Conservation (phyloP, 2,888 invertebrate genomes). For the Drosophila prostipennis region DNA sequence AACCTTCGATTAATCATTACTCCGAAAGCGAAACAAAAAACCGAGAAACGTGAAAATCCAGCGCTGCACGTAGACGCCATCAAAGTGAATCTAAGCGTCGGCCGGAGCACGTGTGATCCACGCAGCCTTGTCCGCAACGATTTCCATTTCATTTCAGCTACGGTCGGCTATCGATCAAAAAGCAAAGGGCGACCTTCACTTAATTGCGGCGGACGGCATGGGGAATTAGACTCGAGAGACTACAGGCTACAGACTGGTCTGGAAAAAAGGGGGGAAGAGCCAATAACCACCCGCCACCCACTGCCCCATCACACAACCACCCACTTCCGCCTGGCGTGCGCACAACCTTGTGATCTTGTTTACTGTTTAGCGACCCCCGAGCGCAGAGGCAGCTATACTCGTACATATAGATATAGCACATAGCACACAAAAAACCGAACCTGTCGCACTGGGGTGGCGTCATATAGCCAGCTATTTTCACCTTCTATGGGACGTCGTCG, state of each 20-base stretch:
- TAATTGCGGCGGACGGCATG: slow-evolving; percentile 45
- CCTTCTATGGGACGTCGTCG: slow-evolving; percentile 69
- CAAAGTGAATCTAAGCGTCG: slow-evolving; percentile 59
- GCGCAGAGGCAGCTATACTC: slow-evolving; percentile 10
- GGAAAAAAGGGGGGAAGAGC: not conserved
- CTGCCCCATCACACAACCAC: slow-evolving; percentile 42
- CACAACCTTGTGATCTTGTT: slow-evolving; percentile 81
- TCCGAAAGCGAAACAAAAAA: slow-evolving; percentile 15
- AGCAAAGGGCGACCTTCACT: slow-evolving; percentile 61
- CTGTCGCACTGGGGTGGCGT: slow-evolving; percentile 76
- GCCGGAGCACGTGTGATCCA: slow-evolving; percentile 62
- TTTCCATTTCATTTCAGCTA: slow-evolving; percentile 42
- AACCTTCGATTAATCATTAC: slow-evolving; percentile 54
- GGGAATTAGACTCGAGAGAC: not conserved
- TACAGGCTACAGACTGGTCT: not conserved
- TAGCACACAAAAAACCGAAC: slow-evolving; percentile 43
- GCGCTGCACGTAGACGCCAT: slow-evolving; percentile 60
- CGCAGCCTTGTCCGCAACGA: slow-evolving; percentile 44
- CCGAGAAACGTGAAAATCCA: slow-evolving; percentile 56
- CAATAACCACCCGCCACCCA: slow-evolving; percentile 39
- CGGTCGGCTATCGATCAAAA: slow-evolving; percentile 55
- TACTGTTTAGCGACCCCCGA: slow-evolving; percentile 77
- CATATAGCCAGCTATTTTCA: slow-evolving; percentile 74
- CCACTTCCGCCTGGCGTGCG: slow-evolving; percentile 79
- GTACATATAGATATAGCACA: slow-evolving; percentile 19